phyloP scores from a whole-genome alignment of 1,140 invertebrate genomes.

The Lordiphosa clarofinis region DNA sequence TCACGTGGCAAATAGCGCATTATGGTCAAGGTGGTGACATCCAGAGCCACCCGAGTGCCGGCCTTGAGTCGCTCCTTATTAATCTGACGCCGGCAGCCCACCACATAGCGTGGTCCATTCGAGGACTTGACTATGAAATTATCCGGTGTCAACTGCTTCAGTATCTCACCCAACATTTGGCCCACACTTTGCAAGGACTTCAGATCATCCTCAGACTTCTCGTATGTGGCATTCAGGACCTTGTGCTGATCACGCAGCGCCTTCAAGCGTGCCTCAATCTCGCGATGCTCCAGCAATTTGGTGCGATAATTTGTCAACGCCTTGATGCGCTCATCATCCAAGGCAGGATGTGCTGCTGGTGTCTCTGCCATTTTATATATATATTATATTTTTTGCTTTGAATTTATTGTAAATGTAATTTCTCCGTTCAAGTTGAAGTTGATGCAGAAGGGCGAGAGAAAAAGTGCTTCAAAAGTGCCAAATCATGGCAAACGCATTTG shows the following conservation, averaged over 20 bases:
- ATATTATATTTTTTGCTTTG: no score
- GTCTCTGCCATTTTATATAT: neutral
- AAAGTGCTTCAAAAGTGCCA: no score
- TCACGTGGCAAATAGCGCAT: conserved; percentile 23
- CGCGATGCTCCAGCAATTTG: conserved; percentile 97
- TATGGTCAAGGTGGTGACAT: conserved; percentile 22
- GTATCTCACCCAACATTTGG: conserved; percentile 99
- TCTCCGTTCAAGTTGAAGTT: neutral
- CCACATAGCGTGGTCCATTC: conserved; percentile 19
- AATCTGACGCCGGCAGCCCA: conserved; percentile 16
- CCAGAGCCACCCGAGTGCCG: conserved; percentile 15
- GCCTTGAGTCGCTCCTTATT: conserved; percentile 8
- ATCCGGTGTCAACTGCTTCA: conserved; percentile 99
- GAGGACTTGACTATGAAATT: conserved; percentile 83
- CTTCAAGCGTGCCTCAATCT: conserved; percentile 95
- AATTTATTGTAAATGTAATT: no score
- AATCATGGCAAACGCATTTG: no score
- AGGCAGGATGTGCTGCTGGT: neutral
- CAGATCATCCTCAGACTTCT: conserved; percentile 99
- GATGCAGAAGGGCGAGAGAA: neutral
- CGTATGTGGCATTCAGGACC: conserved; percentile 97
- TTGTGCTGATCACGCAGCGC: conserved; percentile 95
- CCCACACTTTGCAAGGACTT: conserved; percentile 99
- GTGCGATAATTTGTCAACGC: conserved; percentile 94
- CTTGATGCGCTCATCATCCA: conserved; percentile 84